Conservation (phyloP, 2,888 invertebrate genomes). For the Psylliodes chrysocephalus region DNA sequence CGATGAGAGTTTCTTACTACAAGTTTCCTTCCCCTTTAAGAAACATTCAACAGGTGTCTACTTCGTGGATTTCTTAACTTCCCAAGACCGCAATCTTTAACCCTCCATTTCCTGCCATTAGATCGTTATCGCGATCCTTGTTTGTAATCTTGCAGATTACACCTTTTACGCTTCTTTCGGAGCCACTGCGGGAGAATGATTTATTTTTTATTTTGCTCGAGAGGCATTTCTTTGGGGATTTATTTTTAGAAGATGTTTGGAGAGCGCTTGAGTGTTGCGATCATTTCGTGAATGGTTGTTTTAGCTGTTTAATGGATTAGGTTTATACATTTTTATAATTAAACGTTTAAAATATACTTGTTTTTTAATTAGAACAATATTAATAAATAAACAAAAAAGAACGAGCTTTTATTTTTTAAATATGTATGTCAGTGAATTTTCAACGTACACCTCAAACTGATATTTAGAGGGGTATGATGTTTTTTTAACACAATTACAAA, state of each 20-base stretch:
- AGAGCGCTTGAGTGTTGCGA: not conserved
- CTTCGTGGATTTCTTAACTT: conserved; percentile 50
- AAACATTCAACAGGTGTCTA: conserved; percentile 52
- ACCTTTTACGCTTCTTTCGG: conserved; percentile 3
- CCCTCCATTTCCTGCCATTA: conserved; percentile 37
- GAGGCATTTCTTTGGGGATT: not conserved
- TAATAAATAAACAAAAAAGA: too few relatives aligned
- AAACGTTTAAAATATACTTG: too few relatives aligned
- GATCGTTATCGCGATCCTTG: conserved; percentile 34
- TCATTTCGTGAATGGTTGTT: not conserved
- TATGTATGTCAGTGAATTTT: too few relatives aligned
- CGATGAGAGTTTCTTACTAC: conserved; percentile 38
- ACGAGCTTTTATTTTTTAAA: too few relatives aligned
- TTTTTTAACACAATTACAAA: too few relatives aligned
- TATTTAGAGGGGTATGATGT: too few relatives aligned
- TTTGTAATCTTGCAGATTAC: conserved; percentile 21
- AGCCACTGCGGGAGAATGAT: conserved; percentile 1
- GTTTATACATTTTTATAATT: too few relatives aligned
- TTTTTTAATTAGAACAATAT: too few relatives aligned
- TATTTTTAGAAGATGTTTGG: not conserved
- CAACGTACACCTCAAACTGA: too few relatives aligned
- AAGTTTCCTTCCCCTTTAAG: conserved; percentile 43
- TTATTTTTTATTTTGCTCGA: conserved; percentile 11
- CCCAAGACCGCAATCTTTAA: conserved; percentile 42
- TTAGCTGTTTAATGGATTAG: not conserved